Conservation (phyloP, 2,888 invertebrate species). For the Eumacrocentrus americanus region DNA sequence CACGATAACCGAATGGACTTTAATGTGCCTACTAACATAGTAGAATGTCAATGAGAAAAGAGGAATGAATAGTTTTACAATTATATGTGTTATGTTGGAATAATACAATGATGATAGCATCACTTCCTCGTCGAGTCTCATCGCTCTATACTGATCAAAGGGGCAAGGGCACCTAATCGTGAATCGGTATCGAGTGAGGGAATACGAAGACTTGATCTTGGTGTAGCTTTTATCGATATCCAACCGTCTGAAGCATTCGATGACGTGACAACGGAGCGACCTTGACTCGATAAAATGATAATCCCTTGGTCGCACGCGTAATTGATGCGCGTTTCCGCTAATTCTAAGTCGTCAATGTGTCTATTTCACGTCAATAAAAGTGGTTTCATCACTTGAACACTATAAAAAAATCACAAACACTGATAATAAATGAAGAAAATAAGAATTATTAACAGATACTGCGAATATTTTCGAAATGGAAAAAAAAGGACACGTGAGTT, state of each 20-base stretch:
- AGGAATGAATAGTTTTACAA: neutral
- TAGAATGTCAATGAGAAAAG: conserved; percentile 3
- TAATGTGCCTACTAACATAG: too few species aligned
- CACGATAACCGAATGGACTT: conserved; percentile 15
- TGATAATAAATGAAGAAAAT: too few species aligned
- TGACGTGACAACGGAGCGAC: conserved; percentile 6
- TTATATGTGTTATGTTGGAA: neutral
- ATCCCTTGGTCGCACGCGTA: conserved; percentile 6
- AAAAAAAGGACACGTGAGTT: too few species aligned
- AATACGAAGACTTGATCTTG: neutral
- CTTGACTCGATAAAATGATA: conserved; percentile 19
- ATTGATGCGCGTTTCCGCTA: conserved; percentile 7
- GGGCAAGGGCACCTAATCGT: neutral
- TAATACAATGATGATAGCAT: neutral
- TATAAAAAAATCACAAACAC: too few species aligned
- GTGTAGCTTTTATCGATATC: conserved; percentile 6
- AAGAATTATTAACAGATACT: too few species aligned
- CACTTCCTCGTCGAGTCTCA: neutral
- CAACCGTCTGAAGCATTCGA: neutral
- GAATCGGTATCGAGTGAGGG: neutral
- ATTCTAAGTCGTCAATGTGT: too few species aligned
- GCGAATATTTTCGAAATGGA: too few species aligned
- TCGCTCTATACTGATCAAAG: neutral
- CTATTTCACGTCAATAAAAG: too few species aligned
- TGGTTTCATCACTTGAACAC: too few species aligned